These are phyloP conservation scores for Maccullochella peelii DNA, from an alignment of 2,113 vertebrate genomes.

Conservation along the genomic window DNA sequence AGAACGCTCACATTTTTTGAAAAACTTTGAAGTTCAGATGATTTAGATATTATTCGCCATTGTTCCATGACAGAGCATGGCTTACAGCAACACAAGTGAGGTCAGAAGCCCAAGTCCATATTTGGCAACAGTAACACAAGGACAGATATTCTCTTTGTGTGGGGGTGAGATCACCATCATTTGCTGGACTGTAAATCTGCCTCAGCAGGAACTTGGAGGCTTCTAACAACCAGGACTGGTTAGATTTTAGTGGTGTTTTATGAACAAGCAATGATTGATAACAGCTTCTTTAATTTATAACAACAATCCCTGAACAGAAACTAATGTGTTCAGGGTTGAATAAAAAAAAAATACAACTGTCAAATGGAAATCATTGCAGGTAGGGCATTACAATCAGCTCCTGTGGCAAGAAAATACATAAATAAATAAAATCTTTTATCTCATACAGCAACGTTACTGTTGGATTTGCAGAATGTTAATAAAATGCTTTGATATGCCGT, in stretches of 20 bases:
- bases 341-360: neutral
- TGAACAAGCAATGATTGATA: neutral
- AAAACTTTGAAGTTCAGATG: conserved; percentile 7
- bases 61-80: conserved; percentile 10
- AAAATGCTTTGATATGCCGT: neutral
- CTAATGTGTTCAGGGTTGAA: neutral
- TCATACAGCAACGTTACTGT: conserved; percentile 4
- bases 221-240: neutral
- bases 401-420: neutral
- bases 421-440: neutral
- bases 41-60: conserved; percentile 10
- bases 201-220: neutral
- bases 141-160: conserved; percentile 29
- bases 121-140: conserved; percentile 43
- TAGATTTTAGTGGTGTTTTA: conserved; percentile 1
- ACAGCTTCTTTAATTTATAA: neutral
- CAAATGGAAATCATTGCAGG: neutral
- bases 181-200: conserved; percentile 37
- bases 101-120: conserved; percentile 45
- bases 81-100: conserved; percentile 21
- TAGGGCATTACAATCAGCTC: neutral
- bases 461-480: conserved; percentile 17
- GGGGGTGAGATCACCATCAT: conserved; percentile 11
- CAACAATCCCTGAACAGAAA: neutral
- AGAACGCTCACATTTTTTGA: neutral